These are phyloP conservation scores for Mixornis gularis DNA, from an alignment of 2,113 vertebrate species.

Conservation along the genomic window DNA sequence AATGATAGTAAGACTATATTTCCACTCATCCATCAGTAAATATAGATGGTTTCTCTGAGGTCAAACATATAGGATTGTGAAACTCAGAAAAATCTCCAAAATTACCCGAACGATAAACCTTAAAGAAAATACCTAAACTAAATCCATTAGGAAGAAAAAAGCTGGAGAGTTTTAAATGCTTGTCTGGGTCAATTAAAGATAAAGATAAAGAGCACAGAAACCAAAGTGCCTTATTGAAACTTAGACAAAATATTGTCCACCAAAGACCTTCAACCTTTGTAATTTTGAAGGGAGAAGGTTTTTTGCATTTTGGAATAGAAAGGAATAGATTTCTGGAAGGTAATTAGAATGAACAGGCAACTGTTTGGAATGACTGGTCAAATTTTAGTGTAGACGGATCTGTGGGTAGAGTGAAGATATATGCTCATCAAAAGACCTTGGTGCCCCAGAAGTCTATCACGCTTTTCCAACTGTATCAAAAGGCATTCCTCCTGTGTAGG, in stretches of 20 bases:
- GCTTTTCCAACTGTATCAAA: neutral
- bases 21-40: neutral
- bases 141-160: neutral
- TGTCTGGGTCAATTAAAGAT: neutral
- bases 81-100: neutral
- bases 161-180: neutral
- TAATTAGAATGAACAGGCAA: neutral
- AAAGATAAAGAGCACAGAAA: neutral
- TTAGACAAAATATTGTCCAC: neutral
- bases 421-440: neutral
- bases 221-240: neutral
- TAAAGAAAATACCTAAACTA: neutral
- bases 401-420: neutral
- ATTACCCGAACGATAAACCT: neutral
- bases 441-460: neutral
- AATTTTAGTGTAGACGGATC: neutral
- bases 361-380: neutral
- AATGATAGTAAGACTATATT: neutral
- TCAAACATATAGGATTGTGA: neutral
- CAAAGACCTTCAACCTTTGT: neutral
- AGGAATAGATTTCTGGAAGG: neutral
- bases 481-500: neutral
- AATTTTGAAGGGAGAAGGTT: neutral
- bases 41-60: neutral
- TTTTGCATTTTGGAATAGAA: neutral